Evolutionary conservation across 2,888 invertebrate genomes (phyloP).

Genomic region (Pristionchus maxplancki): DNA sequence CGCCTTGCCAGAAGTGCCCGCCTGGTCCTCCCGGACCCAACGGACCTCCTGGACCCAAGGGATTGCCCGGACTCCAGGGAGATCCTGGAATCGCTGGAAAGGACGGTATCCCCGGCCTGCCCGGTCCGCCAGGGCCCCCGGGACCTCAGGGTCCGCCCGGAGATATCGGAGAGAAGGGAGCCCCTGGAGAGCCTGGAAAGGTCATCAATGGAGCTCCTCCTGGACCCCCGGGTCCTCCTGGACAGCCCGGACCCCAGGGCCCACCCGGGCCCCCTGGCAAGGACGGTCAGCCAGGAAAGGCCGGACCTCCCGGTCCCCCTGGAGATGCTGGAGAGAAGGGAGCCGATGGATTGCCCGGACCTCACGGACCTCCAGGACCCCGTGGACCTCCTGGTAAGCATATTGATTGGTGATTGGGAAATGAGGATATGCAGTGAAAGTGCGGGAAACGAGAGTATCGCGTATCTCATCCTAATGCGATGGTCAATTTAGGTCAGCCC

Average conservation of each 20-base stretch:
- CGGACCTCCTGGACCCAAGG: constrained; percentile 65
- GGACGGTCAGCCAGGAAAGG: constrained; percentile 69
- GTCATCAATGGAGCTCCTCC: constrained; percentile 69
- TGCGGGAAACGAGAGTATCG: constrained; percentile 17
- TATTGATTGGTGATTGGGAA: not conserved
- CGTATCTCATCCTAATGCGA: constrained; percentile 46
- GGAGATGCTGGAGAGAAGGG: no score
- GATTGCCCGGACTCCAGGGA: constrained; percentile 69
- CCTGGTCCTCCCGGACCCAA: constrained; percentile 75
- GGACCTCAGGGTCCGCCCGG: constrained; percentile 60
- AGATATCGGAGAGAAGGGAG: constrained; percentile 55
- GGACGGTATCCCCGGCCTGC: constrained; percentile 57
- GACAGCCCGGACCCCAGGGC: constrained; percentile 67
- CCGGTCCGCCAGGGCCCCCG: constrained; percentile 71
- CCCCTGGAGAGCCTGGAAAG: constrained; percentile 70
- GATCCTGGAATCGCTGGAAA: constrained; percentile 67
- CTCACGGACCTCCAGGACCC: constrained; percentile 70
- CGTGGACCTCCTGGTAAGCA: constrained; percentile 63
- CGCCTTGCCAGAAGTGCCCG: constrained; percentile 76
- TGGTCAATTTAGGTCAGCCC: constrained; percentile 60
- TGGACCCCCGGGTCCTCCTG: constrained; percentile 66
- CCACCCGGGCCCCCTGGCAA: constrained; percentile 64
- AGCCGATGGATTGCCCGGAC: constrained; percentile 57
- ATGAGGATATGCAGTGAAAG: not conserved
- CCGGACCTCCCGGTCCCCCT: constrained; percentile 71